A percentile compares a stretch with the other conserved stretches of the same genome.
Evolutionary conservation across 2,888 invertebrate species (phyloP).

Genomic region (Melanophora roralis): DNA sequence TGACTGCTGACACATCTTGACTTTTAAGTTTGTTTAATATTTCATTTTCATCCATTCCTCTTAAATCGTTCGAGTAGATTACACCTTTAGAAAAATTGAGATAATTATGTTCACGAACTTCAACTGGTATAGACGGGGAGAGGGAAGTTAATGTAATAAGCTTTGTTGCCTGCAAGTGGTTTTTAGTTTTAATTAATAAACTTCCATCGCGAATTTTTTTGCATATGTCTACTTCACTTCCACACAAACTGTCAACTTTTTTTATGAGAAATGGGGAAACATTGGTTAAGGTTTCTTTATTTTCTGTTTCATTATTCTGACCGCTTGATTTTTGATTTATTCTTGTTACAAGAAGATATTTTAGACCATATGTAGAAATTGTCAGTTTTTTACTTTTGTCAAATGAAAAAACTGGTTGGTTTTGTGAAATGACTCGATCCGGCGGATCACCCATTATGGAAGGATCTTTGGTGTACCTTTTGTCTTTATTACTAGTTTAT

Average conservation of each 20-base stretch:
- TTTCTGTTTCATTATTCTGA: no score
- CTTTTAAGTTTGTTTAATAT: not conserved
- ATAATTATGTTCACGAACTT: not conserved
- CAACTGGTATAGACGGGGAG: not conserved
- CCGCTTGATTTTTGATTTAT: no score
- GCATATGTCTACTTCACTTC: conserved; percentile 26
- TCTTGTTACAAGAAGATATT: no score
- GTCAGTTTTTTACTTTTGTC: no score
- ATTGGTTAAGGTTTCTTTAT: not conserved
- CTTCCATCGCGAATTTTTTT: conserved; percentile 41
- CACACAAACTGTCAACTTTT: conserved; percentile 30
- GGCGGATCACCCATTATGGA: no score
- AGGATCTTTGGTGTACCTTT: no score
- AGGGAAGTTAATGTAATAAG: conserved; percentile 7
- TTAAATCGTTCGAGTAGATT: conserved; percentile 26
- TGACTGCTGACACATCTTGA: not conserved
- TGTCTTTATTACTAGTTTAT: no score
- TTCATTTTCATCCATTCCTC: not conserved
- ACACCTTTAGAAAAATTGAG: conserved; percentile 2
- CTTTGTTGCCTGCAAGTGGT: conserved; percentile 3
- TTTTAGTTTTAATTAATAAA: conserved; percentile 41
- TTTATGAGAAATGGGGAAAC: conserved; percentile 49
- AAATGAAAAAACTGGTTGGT: no score
- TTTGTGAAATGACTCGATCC: no score
- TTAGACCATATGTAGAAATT: no score